A percentile compares a stretch with the other conserved stretches of the same genome.
Conservation (phyloP, 2,113 vertebrate species). For the Megaleporinus macrocephalus region DNA sequence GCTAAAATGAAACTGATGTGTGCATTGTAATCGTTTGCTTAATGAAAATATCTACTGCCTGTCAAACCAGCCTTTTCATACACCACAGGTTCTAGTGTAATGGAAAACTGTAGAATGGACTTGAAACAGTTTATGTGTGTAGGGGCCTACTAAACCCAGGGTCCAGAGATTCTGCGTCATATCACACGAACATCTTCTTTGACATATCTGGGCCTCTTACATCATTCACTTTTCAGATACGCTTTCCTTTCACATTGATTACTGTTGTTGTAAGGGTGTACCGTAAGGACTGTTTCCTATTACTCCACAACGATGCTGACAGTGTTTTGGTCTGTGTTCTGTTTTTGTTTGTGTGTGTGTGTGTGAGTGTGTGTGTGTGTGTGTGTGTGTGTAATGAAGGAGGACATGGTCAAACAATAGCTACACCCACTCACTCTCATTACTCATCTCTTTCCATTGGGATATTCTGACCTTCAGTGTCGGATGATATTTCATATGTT, state of each 20-base stretch:
- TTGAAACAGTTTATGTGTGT: neutral
- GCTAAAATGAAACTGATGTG: neutral
- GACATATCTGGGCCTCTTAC: slow-evolving; percentile 18
- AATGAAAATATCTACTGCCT: slow-evolving; percentile 1
- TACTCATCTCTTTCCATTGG: neutral
- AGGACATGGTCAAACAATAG: slow-evolving; percentile 7
- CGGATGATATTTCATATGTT: slow-evolving; percentile 13
- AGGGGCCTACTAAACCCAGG: slow-evolving; percentile 5
- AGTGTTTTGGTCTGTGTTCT: slow-evolving; percentile 8
- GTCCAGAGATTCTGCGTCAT: neutral
- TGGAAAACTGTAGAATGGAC: neutral
- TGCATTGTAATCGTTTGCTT: neutral
- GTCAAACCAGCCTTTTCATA: neutral
- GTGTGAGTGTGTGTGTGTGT: neutral
- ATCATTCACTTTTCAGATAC: slow-evolving; percentile 4
- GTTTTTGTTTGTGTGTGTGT: neutral
- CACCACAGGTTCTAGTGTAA: neutral
- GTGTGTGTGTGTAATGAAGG: neutral
- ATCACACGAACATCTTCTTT: neutral
- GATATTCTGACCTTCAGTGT: neutral
- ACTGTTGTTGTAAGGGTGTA: slow-evolving; percentile 12
- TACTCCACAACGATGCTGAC: slow-evolving; percentile 21
- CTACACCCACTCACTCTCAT: slow-evolving; percentile 13
- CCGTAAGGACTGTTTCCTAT: slow-evolving; percentile 11
- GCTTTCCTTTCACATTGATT: slow-evolving; percentile 23